Conservation (phyloP, 35 echinoderm and acorn worm species). For the Hemicentrotus pulcherrimus region DNA sequence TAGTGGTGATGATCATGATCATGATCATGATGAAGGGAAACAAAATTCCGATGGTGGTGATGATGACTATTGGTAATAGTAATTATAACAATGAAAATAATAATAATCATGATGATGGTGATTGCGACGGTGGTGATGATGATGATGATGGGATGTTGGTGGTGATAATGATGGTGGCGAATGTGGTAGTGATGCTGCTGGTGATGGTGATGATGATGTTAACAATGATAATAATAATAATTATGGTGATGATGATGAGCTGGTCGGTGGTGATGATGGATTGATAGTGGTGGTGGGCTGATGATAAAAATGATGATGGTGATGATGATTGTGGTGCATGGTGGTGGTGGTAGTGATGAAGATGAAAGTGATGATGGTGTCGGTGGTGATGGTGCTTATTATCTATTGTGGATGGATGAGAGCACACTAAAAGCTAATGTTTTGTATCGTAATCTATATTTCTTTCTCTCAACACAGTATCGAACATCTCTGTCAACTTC, state of each 20-base stretch:
- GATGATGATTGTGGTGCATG: background rate
- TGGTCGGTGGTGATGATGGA: background rate
- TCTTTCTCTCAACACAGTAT: background rate
- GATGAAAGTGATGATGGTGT: background rate
- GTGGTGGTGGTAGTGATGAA: background rate
- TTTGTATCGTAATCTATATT: too few species aligned
- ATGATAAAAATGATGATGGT: background rate
- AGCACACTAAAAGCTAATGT: too few species aligned
- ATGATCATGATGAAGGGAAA: background rate
- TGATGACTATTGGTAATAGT: too few species aligned
- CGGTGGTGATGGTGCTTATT: background rate
- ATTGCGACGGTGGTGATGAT: background rate
- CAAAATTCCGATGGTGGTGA: too few species aligned
- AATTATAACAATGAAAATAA: background rate
- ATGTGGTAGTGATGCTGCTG: conserved; percentile 1
- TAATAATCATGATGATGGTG: conserved; percentile 1
- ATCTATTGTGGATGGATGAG: too few species aligned
- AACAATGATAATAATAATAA: conserved; percentile 25
- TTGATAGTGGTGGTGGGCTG: background rate
- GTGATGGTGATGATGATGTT: conserved; percentile 33
- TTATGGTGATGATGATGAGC: background rate
- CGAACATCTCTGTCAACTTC: background rate
- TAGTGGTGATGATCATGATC: background rate
- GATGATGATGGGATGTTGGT: background rate
- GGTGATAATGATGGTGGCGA: background rate